Conservation (phyloP, 2,113 vertebrate genomes). For the Elaphurus davidianus region DNA sequence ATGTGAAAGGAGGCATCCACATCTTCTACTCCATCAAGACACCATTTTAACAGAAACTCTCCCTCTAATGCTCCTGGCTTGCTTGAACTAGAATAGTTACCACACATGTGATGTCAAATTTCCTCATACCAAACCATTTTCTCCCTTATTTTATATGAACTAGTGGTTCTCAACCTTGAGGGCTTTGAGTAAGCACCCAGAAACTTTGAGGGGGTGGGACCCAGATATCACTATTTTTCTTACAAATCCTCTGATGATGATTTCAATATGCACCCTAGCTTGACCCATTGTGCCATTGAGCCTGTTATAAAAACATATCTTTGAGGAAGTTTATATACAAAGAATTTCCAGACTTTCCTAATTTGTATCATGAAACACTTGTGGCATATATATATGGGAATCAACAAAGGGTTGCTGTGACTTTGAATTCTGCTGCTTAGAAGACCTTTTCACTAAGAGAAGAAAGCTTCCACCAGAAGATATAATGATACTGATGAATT, state of each 20-base stretch:
- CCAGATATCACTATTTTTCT: neutral
- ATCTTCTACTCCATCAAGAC: neutral
- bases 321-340: neutral
- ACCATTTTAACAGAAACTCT: neutral
- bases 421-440: neutral
- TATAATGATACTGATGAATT: neutral
- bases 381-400: neutral
- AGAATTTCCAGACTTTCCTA: neutral
- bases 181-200: neutral
- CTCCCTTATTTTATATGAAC: neutral
- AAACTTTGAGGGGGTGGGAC: neutral
- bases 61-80: neutral
- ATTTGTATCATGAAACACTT: neutral
- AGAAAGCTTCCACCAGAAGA: neutral
- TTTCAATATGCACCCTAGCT: neutral
- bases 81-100: neutral
- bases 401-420: neutral
- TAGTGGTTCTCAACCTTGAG: neutral
- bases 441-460: neutral
- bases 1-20: neutral
- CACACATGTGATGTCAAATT: neutral
- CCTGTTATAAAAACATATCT: neutral
- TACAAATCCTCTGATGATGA: neutral
- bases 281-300: neutral
- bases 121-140: neutral